Evolutionary conservation across 2,888 invertebrate species (phyloP), one percentile per base, ranked within the genome.

Genomic region (Caenorhabditis sp.): DNA sequence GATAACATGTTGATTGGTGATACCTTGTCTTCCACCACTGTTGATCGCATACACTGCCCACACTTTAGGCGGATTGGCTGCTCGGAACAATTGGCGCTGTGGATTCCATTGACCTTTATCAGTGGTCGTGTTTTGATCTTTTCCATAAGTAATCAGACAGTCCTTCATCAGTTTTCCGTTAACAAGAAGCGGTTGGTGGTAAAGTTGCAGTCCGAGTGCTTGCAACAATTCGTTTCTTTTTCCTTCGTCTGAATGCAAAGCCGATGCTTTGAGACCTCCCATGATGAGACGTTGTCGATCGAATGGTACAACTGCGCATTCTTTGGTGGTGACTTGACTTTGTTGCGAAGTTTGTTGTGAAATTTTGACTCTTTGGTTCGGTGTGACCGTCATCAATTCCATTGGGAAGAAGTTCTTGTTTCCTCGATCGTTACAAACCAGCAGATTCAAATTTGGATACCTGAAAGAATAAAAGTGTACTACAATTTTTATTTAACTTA

Each of bases 281-380:
- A 67, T 21, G 20, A 75, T 67, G 2, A 70, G n/a, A 23, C 59
- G 20, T 43, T 75, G 75, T 17, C 75, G 67, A 43, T 53, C 61
- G 23, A 61, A 49, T 17, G 75, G 75, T n/a, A 65, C 49, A 49
- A 75, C 70, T 17, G 75, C 75, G n/a, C 75, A 75, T 56, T 75
- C 75, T 56, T 63, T 78, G 12, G 78, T 82, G 0, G 78, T 76
- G 20, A 58, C 26, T 14, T 70, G 63, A 14, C 63, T 69, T 67
- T 80, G 77, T 1, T 61, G 38, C 1, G 71, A 25, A 2, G 78
- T 80, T 26, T 71, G 69, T 57, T 83, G 81, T 1, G 70, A 64
- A 36, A 79, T 71, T 0, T 76, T 76, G 0, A 83, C 83, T 1
- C 83, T 68, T 62, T 83, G 83, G 53, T 70, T 76, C 21, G 67